Evolutionary conservation across 2,797 vertebrate species (phyloP).

Genomic region (Ceryle rudis): DNA sequence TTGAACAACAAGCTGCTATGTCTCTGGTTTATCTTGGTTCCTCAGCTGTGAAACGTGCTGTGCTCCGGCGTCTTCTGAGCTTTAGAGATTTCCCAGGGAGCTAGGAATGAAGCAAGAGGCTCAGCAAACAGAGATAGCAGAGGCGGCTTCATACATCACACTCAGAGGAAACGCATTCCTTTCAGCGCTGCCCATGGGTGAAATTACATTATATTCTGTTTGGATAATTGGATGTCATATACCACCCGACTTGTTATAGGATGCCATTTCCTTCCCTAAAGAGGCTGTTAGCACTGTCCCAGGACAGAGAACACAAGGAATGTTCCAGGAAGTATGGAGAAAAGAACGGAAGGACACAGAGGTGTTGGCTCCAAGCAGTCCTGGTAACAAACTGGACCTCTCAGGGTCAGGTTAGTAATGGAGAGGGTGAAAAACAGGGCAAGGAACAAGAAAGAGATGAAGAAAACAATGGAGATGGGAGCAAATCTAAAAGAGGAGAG

Average conservation of each 20-base stretch:
- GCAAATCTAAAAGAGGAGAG: neutral
- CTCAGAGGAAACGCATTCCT: constrained; percentile 64
- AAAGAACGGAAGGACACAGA: neutral
- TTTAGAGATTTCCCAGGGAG: constrained; percentile 73
- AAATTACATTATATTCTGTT: constrained; percentile 79
- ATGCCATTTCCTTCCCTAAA: neutral
- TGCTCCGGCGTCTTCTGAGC: constrained; percentile 64
- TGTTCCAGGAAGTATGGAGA: neutral
- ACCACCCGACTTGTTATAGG: constrained; percentile 5
- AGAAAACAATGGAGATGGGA: neutral
- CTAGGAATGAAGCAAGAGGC: constrained; percentile 46
- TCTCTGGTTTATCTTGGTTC: constrained; percentile 76
- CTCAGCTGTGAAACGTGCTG: constrained; percentile 77
- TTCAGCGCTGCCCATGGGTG: constrained; percentile 79
- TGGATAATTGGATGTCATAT: constrained; percentile 76
- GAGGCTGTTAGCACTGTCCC: neutral
- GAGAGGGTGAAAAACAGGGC: neutral
- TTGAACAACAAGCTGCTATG: constrained; percentile 46
- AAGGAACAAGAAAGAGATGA: neutral
- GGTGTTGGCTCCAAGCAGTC: neutral
- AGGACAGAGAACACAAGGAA: neutral
- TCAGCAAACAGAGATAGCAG: constrained; percentile 67
- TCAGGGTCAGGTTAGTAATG: neutral
- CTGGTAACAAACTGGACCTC: neutral
- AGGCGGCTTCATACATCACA: constrained; percentile 68